phyloP scores from a whole-genome alignment of 2,797 vertebrate genomes.

The Podarcis siculus region DNA sequence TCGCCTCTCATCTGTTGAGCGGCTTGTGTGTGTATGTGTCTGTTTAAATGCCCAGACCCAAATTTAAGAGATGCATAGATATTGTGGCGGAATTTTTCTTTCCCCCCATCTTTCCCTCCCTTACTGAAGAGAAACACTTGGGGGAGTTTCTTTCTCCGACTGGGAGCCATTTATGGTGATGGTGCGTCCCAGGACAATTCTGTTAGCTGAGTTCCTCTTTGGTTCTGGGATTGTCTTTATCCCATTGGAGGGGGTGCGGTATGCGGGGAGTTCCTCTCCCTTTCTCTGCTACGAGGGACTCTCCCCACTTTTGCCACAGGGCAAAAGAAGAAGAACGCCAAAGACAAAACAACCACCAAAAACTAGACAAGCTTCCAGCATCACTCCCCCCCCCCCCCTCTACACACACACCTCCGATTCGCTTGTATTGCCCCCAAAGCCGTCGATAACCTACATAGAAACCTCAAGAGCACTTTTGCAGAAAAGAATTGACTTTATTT shows the following conservation, averaged over 20 bases:
- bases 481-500: background rate
- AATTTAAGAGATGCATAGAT: constrained; percentile 54
- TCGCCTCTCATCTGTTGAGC: constrained; percentile 84
- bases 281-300: background rate
- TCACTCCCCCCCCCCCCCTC: no score
- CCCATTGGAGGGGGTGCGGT: background rate
- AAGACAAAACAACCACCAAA: no score
- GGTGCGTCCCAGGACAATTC: background rate
- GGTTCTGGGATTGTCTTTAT: background rate
- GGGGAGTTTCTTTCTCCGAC: background rate
- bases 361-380: no score
- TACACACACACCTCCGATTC: background rate
- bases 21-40: constrained; percentile 56
- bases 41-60: constrained; percentile 48
- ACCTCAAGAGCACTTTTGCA: background rate
- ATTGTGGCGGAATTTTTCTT: background rate
- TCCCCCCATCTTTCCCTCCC: no score
- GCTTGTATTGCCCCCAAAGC: background rate
- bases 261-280: background rate
- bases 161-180: fast-evolving
- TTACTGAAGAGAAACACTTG: background rate
- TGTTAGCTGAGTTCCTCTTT: background rate
- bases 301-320: background rate
- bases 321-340: background rate
- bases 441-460: background rate